Evolutionary conservation across 37 sponge, comb jelly and placozoan species (phyloP).

Genomic region (Mnemiopsis leidyi): DNA sequence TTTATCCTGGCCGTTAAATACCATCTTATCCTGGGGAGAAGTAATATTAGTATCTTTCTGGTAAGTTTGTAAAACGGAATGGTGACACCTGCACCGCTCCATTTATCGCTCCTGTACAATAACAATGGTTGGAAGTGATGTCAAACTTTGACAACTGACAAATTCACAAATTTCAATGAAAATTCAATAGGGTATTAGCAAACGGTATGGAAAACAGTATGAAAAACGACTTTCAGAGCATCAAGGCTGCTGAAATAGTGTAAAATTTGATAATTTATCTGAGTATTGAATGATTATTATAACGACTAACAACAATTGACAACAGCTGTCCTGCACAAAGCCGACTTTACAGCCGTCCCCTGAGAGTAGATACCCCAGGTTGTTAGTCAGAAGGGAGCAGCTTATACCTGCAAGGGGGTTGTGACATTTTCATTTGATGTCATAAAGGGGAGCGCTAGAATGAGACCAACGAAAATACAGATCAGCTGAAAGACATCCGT

Average conservation of each 20-base stretch:
- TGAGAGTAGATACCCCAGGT: not conserved
- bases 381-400: not conserved
- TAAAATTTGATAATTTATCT: not conserved
- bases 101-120: not conserved
- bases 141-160: not conserved
- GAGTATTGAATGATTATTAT: not conserved
- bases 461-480: constrained; percentile 59
- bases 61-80: not conserved
- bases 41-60: not conserved
- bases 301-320: not conserved
- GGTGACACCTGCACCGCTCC: not conserved
- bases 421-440: constrained; percentile 30
- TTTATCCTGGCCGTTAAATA: not conserved
- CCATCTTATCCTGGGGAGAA: not conserved
- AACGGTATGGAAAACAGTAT: too few relatives aligned
- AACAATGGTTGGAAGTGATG: not conserved
- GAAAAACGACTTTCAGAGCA: not conserved
- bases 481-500: constrained; percentile 64
- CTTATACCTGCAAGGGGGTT: constrained; percentile 38
- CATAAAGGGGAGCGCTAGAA: constrained; percentile 50
- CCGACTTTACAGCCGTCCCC: not conserved
- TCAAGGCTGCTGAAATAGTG: not conserved
- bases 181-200: not conserved
- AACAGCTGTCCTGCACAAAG: not conserved
- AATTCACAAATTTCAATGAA: not conserved